Evolutionary conservation across 2,888 invertebrate genomes (phyloP).

Genomic region (Thysanoteuthis rhombus): DNA sequence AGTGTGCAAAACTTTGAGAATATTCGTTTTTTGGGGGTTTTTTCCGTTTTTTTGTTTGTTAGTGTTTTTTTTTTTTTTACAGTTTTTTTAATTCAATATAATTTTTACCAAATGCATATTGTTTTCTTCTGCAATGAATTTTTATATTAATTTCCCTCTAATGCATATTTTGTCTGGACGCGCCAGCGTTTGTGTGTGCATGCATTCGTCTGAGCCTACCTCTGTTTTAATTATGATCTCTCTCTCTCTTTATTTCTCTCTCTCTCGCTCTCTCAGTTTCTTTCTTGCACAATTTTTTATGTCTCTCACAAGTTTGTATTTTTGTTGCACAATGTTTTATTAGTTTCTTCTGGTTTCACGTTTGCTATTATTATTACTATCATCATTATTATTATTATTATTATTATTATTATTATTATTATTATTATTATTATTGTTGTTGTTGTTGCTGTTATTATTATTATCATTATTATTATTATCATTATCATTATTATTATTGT

Average conservation of each 20-base stretch:
- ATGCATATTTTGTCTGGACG: too few species aligned
- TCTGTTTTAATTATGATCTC: neutral
- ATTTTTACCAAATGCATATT: too few species aligned
- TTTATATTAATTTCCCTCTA: too few species aligned
- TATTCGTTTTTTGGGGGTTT: neutral
- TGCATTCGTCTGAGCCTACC: neutral
- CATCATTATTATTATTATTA: neutral
- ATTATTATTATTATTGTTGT: neutral
- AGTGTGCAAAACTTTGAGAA: neutral
- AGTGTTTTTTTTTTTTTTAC: neutral
- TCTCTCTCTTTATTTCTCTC: neutral
- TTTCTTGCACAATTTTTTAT: neutral
- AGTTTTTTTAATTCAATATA: neutral
- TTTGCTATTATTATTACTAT: neutral
- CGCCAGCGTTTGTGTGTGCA: neutral
- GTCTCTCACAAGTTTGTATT: neutral
- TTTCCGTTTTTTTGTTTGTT: neutral
- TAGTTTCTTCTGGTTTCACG: neutral
- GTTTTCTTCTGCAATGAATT: too few species aligned
- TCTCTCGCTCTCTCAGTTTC: too few species aligned
- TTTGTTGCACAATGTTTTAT: neutral
- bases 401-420: neutral
- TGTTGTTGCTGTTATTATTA: neutral
- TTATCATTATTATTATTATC: neutral
- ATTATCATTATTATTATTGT: too few species aligned